A percentile compares a stretch with the other conserved stretches of the same genome.
phyloP scores from a whole-genome alignment of 2,797 vertebrate species.

The Manis javanica region DNA sequence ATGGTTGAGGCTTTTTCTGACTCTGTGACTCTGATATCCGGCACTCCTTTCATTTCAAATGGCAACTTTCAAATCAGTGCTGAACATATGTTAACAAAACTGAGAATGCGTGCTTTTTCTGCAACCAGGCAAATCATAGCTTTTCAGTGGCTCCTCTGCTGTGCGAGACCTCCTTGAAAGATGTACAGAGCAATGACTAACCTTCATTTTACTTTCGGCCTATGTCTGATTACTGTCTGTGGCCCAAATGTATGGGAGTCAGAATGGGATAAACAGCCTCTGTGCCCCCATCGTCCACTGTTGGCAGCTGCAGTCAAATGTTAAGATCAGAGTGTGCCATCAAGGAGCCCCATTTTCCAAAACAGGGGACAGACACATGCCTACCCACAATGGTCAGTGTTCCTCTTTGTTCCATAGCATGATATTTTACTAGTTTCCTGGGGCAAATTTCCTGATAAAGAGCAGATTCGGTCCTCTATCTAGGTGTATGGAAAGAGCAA shows the following conservation, averaged over 20 bases:
- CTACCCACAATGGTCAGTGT: neutral
- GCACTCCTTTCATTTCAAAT: neutral
- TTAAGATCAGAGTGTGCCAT: neutral
- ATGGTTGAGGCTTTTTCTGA: neutral
- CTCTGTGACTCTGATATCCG: neutral
- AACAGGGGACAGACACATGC: neutral
- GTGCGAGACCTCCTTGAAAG: neutral
- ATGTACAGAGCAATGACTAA: neutral
- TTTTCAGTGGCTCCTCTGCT: neutral
- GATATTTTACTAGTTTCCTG: neutral
- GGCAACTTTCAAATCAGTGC: neutral
- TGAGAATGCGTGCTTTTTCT: neutral
- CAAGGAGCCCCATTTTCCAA: neutral
- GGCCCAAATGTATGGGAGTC: neutral
- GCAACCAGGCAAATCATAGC: neutral
- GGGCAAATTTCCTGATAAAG: neutral
- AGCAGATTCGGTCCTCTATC: neutral
- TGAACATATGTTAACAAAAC: neutral
- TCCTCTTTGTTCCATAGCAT: neutral
- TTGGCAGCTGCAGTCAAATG: neutral
- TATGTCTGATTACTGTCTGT: neutral
- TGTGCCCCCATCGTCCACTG: neutral
- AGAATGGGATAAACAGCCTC: neutral
- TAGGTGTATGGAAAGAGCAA: neutral
- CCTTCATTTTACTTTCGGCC: slow-evolving; percentile 3